Conservation (phyloP, 2,113 vertebrate genomes). For the Anser brachyrhynchus region DNA sequence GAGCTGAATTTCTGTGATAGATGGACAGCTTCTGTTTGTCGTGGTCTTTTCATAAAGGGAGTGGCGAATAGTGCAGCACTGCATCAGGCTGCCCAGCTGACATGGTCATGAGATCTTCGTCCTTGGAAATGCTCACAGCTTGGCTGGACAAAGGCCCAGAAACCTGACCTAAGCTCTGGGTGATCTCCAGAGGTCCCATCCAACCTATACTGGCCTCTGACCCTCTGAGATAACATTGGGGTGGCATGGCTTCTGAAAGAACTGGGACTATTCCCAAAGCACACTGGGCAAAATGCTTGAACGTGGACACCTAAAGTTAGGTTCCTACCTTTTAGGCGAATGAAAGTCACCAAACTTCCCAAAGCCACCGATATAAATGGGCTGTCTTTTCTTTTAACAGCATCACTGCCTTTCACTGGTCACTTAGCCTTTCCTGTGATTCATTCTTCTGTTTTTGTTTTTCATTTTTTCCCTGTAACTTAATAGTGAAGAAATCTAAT, state of each 20-base stretch:
- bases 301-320: not conserved
- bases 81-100: not conserved
- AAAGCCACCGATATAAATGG: not conserved
- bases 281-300: not conserved
- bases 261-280: not conserved
- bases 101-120: not conserved
- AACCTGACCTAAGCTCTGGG: fast-evolving
- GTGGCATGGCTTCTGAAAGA: not conserved
- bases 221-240: not conserved
- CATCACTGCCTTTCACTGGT: not conserved
- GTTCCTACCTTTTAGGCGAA: not conserved
- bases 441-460: not conserved
- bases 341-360: not conserved
- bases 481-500: not conserved
- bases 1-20: not conserved
- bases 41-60: not conserved
- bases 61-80: not conserved
- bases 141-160: not conserved
- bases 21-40: not conserved
- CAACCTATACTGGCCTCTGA: not conserved
- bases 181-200: not conserved
- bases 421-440: not conserved
- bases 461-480: not conserved
- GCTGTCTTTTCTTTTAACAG: not conserved
- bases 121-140: not conserved